Evolutionary conservation across 2,888 invertebrate genomes (phyloP).

Genomic region (Nomada hirtipes): DNA sequence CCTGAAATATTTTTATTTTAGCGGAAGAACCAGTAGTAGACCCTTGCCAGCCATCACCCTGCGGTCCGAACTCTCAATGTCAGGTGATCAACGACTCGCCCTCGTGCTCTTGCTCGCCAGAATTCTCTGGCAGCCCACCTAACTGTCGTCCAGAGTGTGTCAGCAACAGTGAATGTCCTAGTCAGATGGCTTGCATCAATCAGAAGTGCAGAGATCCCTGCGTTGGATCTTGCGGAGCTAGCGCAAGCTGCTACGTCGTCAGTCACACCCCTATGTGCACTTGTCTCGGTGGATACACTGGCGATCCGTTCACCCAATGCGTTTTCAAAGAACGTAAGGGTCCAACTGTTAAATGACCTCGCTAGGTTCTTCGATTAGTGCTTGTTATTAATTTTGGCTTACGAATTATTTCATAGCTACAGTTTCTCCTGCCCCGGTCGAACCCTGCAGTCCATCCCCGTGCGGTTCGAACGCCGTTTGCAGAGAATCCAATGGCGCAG

Average conservation of each 20-base stretch:
- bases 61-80: constrained; percentile 88
- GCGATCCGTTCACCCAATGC: constrained; percentile 87
- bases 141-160: constrained; percentile 89
- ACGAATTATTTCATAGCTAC: constrained; percentile 2
- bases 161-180: constrained; percentile 89
- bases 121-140: constrained; percentile 88
- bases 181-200: constrained; percentile 88
- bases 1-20: constrained; percentile 43
- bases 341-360: neutral
- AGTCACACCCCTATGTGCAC: constrained; percentile 85
- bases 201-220: constrained; percentile 87
- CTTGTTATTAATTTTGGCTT: neutral
- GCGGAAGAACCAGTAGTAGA: constrained; percentile 84
- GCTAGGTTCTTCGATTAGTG: neutral
- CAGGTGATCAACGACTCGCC: constrained; percentile 84
- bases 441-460: constrained; percentile 90
- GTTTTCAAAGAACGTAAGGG: constrained; percentile 72
- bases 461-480: constrained; percentile 91
- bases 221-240: constrained; percentile 84
- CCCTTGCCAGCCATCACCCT: constrained; percentile 92
- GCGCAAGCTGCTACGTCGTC: constrained; percentile 84
- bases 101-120: constrained; percentile 86
- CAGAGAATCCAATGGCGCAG: constrained; percentile 85
- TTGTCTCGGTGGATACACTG: constrained; percentile 86
- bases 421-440: constrained; percentile 78